Base-by-base conservation (phyloP, 64 coral and sea anemone genomes). In the Pachyseris speciosa region DNA sequence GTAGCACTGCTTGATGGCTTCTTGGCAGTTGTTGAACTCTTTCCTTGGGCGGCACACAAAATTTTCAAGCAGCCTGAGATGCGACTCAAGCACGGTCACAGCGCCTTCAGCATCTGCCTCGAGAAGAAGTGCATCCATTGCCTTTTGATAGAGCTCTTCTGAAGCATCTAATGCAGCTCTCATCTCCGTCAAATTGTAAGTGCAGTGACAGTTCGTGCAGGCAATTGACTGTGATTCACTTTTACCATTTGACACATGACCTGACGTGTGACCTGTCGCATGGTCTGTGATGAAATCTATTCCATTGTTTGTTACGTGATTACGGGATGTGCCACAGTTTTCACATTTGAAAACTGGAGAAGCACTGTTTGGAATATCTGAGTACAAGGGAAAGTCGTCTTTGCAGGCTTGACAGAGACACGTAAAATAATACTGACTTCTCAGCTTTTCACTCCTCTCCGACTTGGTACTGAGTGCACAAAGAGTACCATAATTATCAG, bases 401-500 rank as follows among this genome's bases (percentile, higher is more conserved):
- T 57, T 22, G n/a, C 96, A 99, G 4, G 96, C 90, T 37, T 79
- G 5, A 42, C 96, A 99, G 1, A 53, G 29, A 41, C 96, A 99
- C 9, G 37, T 57, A 29, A 99, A 99, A 31, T 95, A 99, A 72
- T 99, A 99, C 50, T 99, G 96, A 28, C 43, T 67, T 60, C 37
- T 36, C 30, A 99, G 45, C 37, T 83, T 86, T 53, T 65, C 71
- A 0, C 60, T 65, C 24, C 96, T 86, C 12, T 95, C 71, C 25
- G 68, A 22, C 74, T 83, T 92, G 22, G 75, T 24, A 13, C 74
- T 95, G 25, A 99, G 80, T 36, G 96, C 96, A 66, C 80, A 93
- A n/a, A 99, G 78, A 33, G 88, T 69, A 24, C 96, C 96, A 81
- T 99, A 99, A 53, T 99, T 99, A 69, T 99, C 96, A 38, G 84